phyloP scores from a whole-genome alignment of 2,888 invertebrate genomes.

The Rhagonycha fulva region DNA sequence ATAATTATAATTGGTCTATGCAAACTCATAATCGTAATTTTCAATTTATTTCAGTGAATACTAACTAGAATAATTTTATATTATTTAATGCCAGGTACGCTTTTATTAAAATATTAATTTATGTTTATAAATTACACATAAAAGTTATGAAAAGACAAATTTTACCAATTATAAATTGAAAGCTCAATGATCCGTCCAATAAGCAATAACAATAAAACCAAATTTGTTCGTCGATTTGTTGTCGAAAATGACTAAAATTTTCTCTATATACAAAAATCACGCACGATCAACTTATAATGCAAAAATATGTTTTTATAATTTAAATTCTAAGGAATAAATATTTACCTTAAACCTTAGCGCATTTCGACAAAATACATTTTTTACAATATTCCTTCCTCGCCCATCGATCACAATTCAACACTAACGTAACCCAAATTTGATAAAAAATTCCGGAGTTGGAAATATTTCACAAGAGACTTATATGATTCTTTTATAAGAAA shows the following conservation, averaged over 20 bases:
- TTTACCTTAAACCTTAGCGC: not conserved
- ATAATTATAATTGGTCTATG: not conserved
- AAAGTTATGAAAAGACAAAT: not conserved
- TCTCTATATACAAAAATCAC: not conserved
- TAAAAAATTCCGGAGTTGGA: slow-evolving; percentile 14
- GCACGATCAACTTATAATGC: not conserved
- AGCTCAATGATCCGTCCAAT: not conserved
- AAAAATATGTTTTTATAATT: slow-evolving; percentile 4
- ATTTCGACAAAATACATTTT: slow-evolving; percentile 16
- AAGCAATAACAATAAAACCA: not conserved
- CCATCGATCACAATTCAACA: slow-evolving; percentile 19
- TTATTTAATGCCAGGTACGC: not conserved
- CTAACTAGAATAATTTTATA: not conserved
- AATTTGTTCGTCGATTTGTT: not conserved
- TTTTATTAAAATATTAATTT: not conserved
- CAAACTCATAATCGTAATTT: not conserved
- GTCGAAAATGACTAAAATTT: not conserved
- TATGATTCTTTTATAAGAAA: slow-evolving; percentile 10
- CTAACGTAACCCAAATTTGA: slow-evolving; percentile 16
- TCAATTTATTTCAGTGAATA: not conserved
- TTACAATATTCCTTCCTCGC: slow-evolving; percentile 14
- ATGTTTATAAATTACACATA: not conserved
- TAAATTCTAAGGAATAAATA: slow-evolving; percentile 4
- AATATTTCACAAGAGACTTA: slow-evolving; percentile 10
- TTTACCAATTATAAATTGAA: not conserved